A percentile compares a stretch with the other conserved stretches of the same genome.
Evolutionary conservation across 2,888 invertebrate genomes (phyloP).

Genomic region (Mechanitis messenoides): DNA sequence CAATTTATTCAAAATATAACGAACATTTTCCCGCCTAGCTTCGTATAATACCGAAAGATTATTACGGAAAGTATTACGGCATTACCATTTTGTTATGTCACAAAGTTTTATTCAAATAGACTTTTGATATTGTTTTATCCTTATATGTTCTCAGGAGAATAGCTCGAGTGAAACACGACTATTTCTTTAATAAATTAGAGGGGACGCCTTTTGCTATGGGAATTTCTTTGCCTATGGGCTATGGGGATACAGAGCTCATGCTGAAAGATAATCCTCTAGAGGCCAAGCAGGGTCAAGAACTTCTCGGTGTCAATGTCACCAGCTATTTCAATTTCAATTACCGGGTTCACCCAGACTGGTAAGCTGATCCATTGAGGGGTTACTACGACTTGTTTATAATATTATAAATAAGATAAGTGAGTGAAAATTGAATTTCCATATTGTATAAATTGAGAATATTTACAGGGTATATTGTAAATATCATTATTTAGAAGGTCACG

Average conservation of each 20-base stretch:
- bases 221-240: constrained; percentile 86
- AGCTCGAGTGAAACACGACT: constrained; percentile 86
- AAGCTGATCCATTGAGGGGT: constrained; percentile 29
- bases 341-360: constrained; percentile 92
- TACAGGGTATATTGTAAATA: constrained; percentile 91
- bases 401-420: background rate
- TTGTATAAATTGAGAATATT: constrained; percentile 12
- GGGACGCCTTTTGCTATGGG: constrained; percentile 92
- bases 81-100: too few relatives aligned
- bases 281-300: constrained; percentile 79
- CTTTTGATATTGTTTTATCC: background rate
- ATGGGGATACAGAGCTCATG: constrained; percentile 85
- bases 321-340: constrained; percentile 85
- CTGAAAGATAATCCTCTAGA: constrained; percentile 87
- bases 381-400: background rate
- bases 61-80: too few relatives aligned
- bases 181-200: constrained; percentile 87
- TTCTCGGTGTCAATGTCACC: constrained; percentile 82
- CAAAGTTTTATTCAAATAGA: too few relatives aligned
- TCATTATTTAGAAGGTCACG: constrained; percentile 87
- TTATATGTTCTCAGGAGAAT: constrained; percentile 74
- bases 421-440: background rate
- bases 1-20: background rate
- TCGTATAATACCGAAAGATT: background rate
- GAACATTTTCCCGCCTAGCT: background rate